Evolutionary conservation across 2,797 vertebrate species (phyloP), one percentile per base, ranked within the genome.

Genomic region (Acanthiza pusilla): DNA sequence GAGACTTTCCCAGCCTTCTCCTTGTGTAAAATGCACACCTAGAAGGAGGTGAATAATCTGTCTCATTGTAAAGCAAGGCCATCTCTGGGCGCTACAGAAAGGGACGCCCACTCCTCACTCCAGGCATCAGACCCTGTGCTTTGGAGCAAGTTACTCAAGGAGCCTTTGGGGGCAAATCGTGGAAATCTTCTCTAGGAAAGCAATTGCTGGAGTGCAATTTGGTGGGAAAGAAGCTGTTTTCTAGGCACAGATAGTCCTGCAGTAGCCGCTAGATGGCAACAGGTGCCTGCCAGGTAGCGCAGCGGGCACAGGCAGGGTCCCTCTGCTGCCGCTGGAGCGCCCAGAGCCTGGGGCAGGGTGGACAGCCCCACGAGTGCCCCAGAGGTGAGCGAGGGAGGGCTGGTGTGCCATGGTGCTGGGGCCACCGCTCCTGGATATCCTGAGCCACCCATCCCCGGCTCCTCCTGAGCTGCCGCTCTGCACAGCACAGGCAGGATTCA

Each of bases 191-290:
- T 29, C 25, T 5, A 42, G 51, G 34, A 80, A 71, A 74, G 3
- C 36, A 23, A 2, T 11, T 11, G 10, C 34, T 22, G 21, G 4
- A 3, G 3, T 22, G 17, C 17, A 7, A 16, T 48, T 29, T 25
- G 34, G 4, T 9, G 5, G 30, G 15, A 0, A 25, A 61, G 30
- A 38, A 27, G 4, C 0, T 3, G 4, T 20, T 88, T 90, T 45
- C 30, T 30, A 4, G 16, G 3, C 40, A 17, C 32, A 34, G 79
- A 15, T 27, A 88, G 40, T 79, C 76, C 66, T 9, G 1, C 62
- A 58, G 8, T 0, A 81, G 77, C 95, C 96, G 26, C 95, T 96
- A 96, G 96, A 92, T 96, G 96, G 96, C 96, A 94, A 93, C 70
- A 23, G 70, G 91, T 22, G 79, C 80, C 92, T 36, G 86, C 68